Conservation (phyloP, 2,797 vertebrate species). For the Megaceryle alcyon region DNA sequence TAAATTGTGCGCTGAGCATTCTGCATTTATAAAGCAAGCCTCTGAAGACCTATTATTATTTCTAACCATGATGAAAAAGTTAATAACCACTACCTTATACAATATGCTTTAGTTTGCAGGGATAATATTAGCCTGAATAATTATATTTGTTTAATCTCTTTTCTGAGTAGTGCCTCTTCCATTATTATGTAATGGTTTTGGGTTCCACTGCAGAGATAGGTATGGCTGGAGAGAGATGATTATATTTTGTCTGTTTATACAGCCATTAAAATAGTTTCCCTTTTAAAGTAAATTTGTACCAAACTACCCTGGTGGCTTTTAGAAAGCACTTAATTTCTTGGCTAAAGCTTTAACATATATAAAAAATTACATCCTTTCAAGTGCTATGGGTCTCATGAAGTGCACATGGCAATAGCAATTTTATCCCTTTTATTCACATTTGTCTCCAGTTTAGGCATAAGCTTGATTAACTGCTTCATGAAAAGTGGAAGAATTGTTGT, state of each 20-base stretch:
- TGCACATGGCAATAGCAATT: neutral
- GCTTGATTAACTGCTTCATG: neutral
- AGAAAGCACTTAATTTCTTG: neutral
- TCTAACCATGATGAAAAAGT: neutral
- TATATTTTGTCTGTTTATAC: neutral
- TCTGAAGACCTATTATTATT: neutral
- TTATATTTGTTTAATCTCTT: neutral
- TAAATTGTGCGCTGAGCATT: neutral
- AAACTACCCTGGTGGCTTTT: neutral
- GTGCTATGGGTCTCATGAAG: neutral
- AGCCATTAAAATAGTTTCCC: conserved; percentile 1
- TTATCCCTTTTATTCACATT: neutral
- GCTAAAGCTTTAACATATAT: neutral
- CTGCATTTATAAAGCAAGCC: neutral
- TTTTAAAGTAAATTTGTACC: neutral
- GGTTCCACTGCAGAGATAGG: neutral
- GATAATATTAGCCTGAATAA: neutral
- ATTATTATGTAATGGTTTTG: neutral
- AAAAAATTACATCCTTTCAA: neutral
- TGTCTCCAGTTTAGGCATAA: neutral
- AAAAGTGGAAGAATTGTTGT: neutral
- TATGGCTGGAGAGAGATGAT: neutral
- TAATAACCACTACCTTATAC: neutral
- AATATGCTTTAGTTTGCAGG: neutral
- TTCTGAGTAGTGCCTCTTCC: neutral